A percentile compares a stretch with the other conserved stretches of the same genome.
Evolutionary conservation across 1,140 invertebrate genomes (phyloP).

Genomic region (Aphelenchoides besseyi): DNA sequence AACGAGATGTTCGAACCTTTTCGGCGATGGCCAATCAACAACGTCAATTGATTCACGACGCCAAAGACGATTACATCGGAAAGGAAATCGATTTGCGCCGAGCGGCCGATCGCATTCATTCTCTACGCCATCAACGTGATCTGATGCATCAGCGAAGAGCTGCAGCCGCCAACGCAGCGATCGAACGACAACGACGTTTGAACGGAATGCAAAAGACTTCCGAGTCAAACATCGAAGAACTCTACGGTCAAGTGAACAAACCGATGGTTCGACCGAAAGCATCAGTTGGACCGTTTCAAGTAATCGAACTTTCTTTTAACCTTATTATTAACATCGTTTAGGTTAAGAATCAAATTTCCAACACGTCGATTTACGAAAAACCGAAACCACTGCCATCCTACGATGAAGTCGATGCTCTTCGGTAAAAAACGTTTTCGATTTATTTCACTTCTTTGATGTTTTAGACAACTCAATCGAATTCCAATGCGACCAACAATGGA

Average conservation of each 20-base stretch:
- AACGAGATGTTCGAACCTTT: constrained; percentile 26
- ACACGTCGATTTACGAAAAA: constrained; percentile 18
- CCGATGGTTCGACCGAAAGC: constrained; percentile 36
- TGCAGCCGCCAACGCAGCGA: constrained; percentile 34
- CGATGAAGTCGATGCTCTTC: constrained; percentile 23
- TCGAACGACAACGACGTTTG: constrained; percentile 34
- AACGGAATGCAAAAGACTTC: constrained; percentile 23
- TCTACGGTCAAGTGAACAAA: constrained; percentile 16
- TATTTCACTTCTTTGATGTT: not conserved
- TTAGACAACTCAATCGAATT: not conserved
- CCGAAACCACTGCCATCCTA: constrained; percentile 20
- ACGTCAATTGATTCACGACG: constrained; percentile 22
- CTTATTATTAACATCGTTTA: not conserved
- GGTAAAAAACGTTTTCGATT: not conserved
- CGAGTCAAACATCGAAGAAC: not conserved
- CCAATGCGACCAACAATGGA: not conserved
- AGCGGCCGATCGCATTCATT: constrained; percentile 42
- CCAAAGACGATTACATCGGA: constrained; percentile 15
- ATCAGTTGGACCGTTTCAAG: constrained; percentile 43
- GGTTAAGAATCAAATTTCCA: constrained; percentile 8
- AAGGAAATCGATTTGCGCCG: constrained; percentile 39
- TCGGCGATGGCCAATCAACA: constrained; percentile 23
- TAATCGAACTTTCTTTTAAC: too few species aligned
- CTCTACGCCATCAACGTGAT: constrained; percentile 34
- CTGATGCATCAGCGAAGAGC: constrained; percentile 38